Percentiles rank a stretch among this genome's conserved stretches.
Conservation (phyloP, 2,113 vertebrate species). For the Neodontobutis hainanensis region DNA sequence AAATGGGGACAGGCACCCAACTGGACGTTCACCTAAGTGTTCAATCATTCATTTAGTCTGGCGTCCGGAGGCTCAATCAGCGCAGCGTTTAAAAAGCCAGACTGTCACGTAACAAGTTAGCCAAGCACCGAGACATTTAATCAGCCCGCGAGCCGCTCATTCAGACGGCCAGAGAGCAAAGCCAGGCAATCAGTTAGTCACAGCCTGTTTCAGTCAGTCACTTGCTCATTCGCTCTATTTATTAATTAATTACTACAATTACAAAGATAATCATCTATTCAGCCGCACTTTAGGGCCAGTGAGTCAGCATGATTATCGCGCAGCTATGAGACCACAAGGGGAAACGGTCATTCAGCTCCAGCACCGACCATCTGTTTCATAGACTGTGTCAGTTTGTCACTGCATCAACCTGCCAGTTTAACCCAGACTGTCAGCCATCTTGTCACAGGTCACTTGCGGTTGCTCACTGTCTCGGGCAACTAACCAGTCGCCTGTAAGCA, state of each 20-base stretch:
- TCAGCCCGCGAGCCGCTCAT: constrained; percentile 27
- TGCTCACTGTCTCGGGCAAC: neutral
- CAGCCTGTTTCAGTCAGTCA: constrained; percentile 40
- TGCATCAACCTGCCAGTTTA: neutral
- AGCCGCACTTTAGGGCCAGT: constrained; percentile 33
- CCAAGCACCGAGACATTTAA: constrained; percentile 26
- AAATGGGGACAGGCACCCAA: constrained; percentile 13
- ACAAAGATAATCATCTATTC: constrained; percentile 42
- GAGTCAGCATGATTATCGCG: constrained; percentile 40
- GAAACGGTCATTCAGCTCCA: neutral
- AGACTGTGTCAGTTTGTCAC: neutral
- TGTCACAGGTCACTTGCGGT: neutral
- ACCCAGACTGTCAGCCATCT: constrained; percentile 1
- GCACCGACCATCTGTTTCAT: constrained; percentile 5
- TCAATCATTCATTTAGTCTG: constrained; percentile 23
- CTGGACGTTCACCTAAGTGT: constrained; percentile 37
- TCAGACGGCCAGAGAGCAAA: constrained; percentile 17
- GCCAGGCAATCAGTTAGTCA: constrained; percentile 42
- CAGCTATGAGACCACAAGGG: constrained; percentile 26
- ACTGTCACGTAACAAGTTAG: constrained; percentile 29
- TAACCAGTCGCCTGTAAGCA: neutral
- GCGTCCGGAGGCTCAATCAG: constrained; percentile 25
- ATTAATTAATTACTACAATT: constrained; percentile 60
- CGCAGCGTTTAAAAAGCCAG: constrained; percentile 38
- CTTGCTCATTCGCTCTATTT: constrained; percentile 38